Percentiles rank a stretch among this genome's conserved stretches.
These are phyloP conservation scores for Caenorhabditis panamensis DNA, from an alignment of 2,888 invertebrate species.

Conservation along the genomic window DNA sequence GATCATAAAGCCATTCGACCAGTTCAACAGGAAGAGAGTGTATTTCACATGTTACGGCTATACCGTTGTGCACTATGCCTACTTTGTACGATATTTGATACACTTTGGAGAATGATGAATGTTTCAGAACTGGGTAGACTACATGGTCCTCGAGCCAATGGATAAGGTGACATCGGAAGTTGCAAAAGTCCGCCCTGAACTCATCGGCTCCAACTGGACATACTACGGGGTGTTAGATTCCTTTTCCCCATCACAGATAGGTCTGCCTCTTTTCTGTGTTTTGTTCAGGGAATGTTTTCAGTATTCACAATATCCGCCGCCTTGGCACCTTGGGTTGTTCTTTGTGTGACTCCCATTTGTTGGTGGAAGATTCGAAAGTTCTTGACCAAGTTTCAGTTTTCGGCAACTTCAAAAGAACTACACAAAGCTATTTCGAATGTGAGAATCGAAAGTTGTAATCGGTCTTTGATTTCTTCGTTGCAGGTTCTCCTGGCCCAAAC, in stretches of 20 bases:
- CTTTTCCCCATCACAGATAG: background rate
- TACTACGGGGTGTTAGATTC: background rate
- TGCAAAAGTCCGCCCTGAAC: background rate
- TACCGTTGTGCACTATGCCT: background rate
- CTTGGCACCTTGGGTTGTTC: background rate
- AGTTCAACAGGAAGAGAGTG: background rate
- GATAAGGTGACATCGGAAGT: background rate
- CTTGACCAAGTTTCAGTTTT: background rate
- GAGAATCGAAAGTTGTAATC: background rate
- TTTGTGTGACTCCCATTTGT: background rate
- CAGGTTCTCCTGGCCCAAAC: conserved; percentile 2
- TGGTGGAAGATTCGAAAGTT: background rate
- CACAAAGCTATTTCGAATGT: background rate
- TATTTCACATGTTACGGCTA: background rate
- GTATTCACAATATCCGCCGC: background rate
- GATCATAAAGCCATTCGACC: conserved; percentile 13
- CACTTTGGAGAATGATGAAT: background rate
- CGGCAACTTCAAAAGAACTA: background rate
- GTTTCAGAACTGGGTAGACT: background rate
- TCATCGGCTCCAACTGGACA: background rate
- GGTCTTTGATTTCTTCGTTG: background rate
- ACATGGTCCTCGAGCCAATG: conserved; percentile 3
- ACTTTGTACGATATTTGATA: background rate
- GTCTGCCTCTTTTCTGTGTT: background rate
- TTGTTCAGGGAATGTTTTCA: background rate